phyloP scores from a whole-genome alignment of 2,797 vertebrate genomes.

The Sebastes iracundus region DNA sequence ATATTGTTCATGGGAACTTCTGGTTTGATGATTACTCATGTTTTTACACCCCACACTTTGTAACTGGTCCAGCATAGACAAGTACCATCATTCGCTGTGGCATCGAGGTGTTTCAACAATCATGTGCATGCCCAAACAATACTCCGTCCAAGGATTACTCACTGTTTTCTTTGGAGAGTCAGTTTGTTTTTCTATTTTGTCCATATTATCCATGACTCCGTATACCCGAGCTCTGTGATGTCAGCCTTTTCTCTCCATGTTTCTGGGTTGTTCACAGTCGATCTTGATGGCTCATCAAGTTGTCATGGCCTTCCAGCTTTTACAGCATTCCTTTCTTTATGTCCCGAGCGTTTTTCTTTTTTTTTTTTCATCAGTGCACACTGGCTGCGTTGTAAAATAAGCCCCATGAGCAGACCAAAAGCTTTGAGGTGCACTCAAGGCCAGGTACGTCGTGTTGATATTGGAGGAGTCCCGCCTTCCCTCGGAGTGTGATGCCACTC shows the following conservation, averaged over 20 bases:
- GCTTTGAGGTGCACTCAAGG: slow-evolving; percentile 60
- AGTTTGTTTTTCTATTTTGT: slow-evolving; percentile 59
- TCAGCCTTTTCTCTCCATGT: slow-evolving; percentile 50
- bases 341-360: slow-evolving; percentile 21
- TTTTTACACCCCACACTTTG: slow-evolving; percentile 44
- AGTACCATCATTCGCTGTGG: slow-evolving; percentile 55
- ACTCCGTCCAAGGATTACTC: slow-evolving; percentile 61
- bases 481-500: slow-evolving; percentile 50
- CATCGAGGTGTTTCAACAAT: slow-evolving; percentile 61
- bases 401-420: slow-evolving; percentile 51
- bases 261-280: slow-evolving; percentile 58
- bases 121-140: slow-evolving; percentile 60
- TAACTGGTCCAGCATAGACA: slow-evolving; percentile 49
- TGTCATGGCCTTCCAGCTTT: slow-evolving; percentile 66
- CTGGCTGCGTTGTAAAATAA: slow-evolving; percentile 54
- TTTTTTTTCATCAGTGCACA: slow-evolving; percentile 36
- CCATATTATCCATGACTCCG: slow-evolving; percentile 54
- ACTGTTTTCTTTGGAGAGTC: slow-evolving; percentile 63
- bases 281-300: slow-evolving; percentile 65
- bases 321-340: slow-evolving; percentile 72
- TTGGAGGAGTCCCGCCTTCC: slow-evolving; percentile 41
- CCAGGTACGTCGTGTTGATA: slow-evolving; percentile 59
- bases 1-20: slow-evolving; percentile 41
- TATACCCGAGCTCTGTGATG: slow-evolving; percentile 35
- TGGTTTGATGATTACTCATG: slow-evolving; percentile 49